phyloP scores from a whole-genome alignment of 1,140 invertebrate genomes.

The Danaus melanippus region DNA sequence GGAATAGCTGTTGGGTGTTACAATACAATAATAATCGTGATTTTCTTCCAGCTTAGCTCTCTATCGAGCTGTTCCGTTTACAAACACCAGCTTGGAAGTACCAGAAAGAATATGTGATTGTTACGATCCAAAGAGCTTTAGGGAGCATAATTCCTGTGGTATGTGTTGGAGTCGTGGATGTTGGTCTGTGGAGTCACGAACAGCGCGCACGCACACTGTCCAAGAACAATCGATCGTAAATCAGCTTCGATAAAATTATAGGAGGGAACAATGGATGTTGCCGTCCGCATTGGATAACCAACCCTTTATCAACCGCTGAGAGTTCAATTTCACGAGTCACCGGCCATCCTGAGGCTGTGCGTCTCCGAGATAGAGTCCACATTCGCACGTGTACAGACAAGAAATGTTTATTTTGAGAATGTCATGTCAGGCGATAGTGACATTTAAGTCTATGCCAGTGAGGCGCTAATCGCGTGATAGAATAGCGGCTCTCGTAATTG shows the following conservation, averaged over 20 bases:
- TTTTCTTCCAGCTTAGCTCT: slow-evolving; percentile 1
- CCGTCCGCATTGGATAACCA: slow-evolving; percentile 46
- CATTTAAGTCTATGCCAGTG: slow-evolving; percentile 29
- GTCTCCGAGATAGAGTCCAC: slow-evolving; percentile 66
- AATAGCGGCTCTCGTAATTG: slow-evolving; percentile 52
- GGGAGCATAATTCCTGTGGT: neutral
- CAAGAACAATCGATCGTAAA: slow-evolving; percentile 71
- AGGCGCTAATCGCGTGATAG: slow-evolving; percentile 41
- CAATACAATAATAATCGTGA: slow-evolving; percentile 57
- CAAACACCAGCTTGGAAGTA: too few relatives aligned
- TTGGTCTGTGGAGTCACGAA: slow-evolving; percentile 33
- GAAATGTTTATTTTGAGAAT: slow-evolving; percentile 67
- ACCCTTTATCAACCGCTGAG: slow-evolving; percentile 48
- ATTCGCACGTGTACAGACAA: slow-evolving; percentile 67
- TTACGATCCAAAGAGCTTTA: neutral
- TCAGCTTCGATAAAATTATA: slow-evolving; percentile 70
- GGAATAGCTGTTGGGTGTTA: slow-evolving; percentile 42
- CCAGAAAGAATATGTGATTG: too few relatives aligned
- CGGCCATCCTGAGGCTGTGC: slow-evolving; percentile 44
- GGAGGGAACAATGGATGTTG: slow-evolving; percentile 67
- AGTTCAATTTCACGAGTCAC: slow-evolving; percentile 56
- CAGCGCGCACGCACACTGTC: slow-evolving; percentile 58
- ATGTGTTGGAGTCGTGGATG: too few relatives aligned
- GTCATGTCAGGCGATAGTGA: slow-evolving; percentile 32
- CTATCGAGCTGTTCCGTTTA: too few relatives aligned